Evolutionary conservation across 1,140 invertebrate species (phyloP).

Genomic region (Diploscapter pachys): DNA sequence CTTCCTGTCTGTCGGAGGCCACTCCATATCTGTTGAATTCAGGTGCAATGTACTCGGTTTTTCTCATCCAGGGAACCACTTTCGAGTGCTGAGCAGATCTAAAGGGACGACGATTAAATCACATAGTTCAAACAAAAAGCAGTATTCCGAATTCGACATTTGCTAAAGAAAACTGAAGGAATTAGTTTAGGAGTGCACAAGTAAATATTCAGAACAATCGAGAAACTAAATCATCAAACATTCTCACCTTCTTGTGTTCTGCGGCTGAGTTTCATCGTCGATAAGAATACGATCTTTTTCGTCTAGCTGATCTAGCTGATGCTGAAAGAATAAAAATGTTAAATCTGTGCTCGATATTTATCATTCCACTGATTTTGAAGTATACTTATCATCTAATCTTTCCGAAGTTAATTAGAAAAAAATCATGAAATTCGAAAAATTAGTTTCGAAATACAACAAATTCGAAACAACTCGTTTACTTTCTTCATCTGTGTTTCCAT

Average conservation of each 20-base stretch:
- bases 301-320: constrained; percentile 69
- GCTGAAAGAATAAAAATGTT: constrained; percentile 35
- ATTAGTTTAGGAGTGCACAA: neutral
- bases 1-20: constrained; percentile 66
- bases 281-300: constrained; percentile 84
- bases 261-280: constrained; percentile 73
- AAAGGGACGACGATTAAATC: constrained; percentile 21
- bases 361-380: too few relatives aligned
- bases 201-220: constrained; percentile 2
- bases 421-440: too few relatives aligned
- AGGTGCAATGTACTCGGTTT: constrained; percentile 98
- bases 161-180: constrained; percentile 24
- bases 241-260: too few relatives aligned
- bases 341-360: too few relatives aligned
- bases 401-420: too few relatives aligned
- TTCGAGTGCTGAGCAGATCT: constrained; percentile 70
- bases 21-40: constrained; percentile 95
- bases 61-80: constrained; percentile 88
- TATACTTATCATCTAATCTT: too few relatives aligned
- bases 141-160: too few relatives aligned
- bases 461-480: too few relatives aligned
- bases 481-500: too few relatives aligned
- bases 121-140: too few relatives aligned
- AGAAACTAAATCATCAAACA: neutral
- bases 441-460: too few relatives aligned